Evolutionary conservation across 2,113 vertebrate genomes (phyloP), one percentile per base, ranked within the genome.

Genomic region (Perca schrenkii): DNA sequence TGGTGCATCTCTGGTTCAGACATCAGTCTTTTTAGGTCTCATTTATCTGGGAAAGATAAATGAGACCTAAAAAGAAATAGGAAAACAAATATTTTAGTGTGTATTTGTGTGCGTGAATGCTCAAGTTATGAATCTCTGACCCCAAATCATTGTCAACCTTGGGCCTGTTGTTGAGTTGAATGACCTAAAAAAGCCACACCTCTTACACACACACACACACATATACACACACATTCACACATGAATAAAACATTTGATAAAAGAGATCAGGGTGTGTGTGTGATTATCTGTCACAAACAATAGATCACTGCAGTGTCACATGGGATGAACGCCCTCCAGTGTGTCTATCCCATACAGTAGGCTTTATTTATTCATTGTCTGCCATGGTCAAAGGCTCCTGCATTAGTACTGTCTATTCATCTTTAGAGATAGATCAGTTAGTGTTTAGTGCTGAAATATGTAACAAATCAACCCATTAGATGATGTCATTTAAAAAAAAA

Each of bases 211-310:
- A 62, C 3, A 80, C 73, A 56, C 34, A 74, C 61, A 62, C 3
- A 31, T 3, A 31, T 4, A 31, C 65, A 57, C 17, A 86, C 69
- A 84, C 31, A 73, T 8, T 36, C 71, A 43, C 0, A 19, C 52
- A 78, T 77, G 57, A 86, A 90, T 77, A 88, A 82, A 89, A 86
- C 65, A 83, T 49, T 46, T 57, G 47, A 63, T 56, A 15, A 75
- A 78, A 74, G 57, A 82, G 57, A 79, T 75, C 77, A 65, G 82
- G 83, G 90, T 25, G 80, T 89, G 86, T 89, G 86, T 75, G 87
- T 57, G 77, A 85, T 76, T 61, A 64, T n/a, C 52, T 74, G 82
- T 85, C 78, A 82, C 64, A 84, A 64, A 87, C 82, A 90, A 93
- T 83, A 86, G 79, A 84, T 85, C 74, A 82, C 47, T 43, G 57